A percentile compares a stretch with the other conserved stretches of the same genome.
These are phyloP conservation scores for Latrodectus hesperus DNA, from an alignment of 2,888 invertebrate species.

Conservation along the genomic window DNA sequence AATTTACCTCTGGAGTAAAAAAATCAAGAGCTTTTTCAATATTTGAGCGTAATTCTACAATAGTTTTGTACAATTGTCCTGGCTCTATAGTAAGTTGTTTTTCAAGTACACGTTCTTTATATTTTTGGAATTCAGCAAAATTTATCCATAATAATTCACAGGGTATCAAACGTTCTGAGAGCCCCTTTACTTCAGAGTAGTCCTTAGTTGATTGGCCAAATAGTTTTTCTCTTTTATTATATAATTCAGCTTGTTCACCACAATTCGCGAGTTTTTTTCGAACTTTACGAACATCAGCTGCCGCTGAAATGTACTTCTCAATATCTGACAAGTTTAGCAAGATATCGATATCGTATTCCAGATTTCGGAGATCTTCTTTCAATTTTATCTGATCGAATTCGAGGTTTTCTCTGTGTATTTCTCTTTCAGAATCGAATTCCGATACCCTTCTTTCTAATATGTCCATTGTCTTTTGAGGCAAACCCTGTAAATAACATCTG, in stretches of 20 bases:
- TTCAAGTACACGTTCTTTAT: slow-evolving; percentile 26
- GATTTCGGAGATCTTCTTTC: slow-evolving; percentile 1
- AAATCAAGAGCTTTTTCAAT: slow-evolving; percentile 21
- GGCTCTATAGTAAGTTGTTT: slow-evolving; percentile 30
- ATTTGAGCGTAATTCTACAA: slow-evolving; percentile 32
- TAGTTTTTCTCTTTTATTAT: slow-evolving; percentile 38
- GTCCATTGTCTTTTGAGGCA: slow-evolving; percentile 44
- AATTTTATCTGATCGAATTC: slow-evolving; percentile 23
- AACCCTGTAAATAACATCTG: slow-evolving; percentile 1
- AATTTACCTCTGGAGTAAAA: slow-evolving; percentile 9
- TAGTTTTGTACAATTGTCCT: slow-evolving; percentile 10
- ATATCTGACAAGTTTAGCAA: slow-evolving; percentile 4
- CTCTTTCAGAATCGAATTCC: slow-evolving; percentile 29
- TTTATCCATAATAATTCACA: slow-evolving; percentile 50
- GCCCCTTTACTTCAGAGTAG: slow-evolving; percentile 6
- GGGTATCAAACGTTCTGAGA: slow-evolving; percentile 22
- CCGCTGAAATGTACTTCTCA: slow-evolving; percentile 8
- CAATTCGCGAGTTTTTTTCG: slow-evolving; percentile 18
- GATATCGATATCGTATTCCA: background rate
- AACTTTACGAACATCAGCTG: slow-evolving; percentile 25
- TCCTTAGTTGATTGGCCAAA: slow-evolving; percentile 20
- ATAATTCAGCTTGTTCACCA: slow-evolving; percentile 34
- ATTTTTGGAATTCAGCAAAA: slow-evolving; percentile 45
- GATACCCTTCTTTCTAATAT: slow-evolving; percentile 12
- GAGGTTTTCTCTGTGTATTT: slow-evolving; percentile 29